These are phyloP conservation scores for Anas capensis DNA, from an alignment of 2,797 vertebrate species.

Conservation along the genomic window DNA sequence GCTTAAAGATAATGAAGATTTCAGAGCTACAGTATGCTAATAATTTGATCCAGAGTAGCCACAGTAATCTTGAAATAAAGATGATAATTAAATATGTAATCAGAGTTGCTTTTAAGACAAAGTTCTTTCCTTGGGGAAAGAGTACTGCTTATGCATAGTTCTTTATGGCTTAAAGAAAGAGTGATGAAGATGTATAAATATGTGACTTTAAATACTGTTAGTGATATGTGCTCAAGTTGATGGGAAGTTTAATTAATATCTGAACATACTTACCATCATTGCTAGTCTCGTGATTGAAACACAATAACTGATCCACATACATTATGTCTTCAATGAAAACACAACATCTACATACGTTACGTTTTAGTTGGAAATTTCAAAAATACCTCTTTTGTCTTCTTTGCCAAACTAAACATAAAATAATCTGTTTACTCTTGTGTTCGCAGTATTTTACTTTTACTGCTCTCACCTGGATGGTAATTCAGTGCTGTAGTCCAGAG, in stretches of 20 bases:
- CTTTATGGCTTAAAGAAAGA: not conserved
- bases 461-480: not conserved
- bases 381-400: not conserved
- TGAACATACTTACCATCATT: not conserved
- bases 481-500: not conserved
- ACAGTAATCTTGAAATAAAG: not conserved
- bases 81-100: not conserved
- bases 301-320: not conserved
- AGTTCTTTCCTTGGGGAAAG: not conserved
- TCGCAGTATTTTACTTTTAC: not conserved
- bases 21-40: not conserved
- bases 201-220: not conserved
- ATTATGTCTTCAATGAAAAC: not conserved
- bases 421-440: not conserved
- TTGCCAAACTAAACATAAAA: not conserved
- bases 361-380: not conserved
- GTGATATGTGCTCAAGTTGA: not conserved
- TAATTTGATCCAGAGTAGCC: not conserved
- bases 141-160: not conserved
- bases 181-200: not conserved
- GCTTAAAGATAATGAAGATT: not conserved
- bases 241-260: conserved; percentile 33
- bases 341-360: not conserved
- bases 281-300: not conserved
- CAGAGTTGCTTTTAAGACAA: not conserved